A percentile compares a stretch with the other conserved stretches of the same genome.
These are phyloP conservation scores for Siniperca scherzeri DNA, from an alignment of 2,797 vertebrate species.

Conservation along the genomic window DNA sequence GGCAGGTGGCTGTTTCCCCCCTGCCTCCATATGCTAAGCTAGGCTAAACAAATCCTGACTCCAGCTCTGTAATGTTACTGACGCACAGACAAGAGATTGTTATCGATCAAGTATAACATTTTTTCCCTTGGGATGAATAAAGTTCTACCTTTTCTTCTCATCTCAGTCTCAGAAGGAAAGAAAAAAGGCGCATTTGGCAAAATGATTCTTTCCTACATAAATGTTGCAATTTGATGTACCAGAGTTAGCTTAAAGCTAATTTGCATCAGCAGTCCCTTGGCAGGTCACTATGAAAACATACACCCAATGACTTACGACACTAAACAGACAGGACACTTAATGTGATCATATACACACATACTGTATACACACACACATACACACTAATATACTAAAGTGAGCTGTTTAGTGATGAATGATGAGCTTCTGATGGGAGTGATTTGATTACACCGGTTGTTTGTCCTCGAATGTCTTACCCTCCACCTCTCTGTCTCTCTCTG, in stretches of 20 bases:
- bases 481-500: conserved; percentile 43
- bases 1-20: too few relatives aligned
- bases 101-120: not conserved
- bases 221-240: not conserved
- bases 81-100: not conserved
- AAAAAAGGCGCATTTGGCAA: not conserved
- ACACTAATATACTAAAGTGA: conserved; percentile 54
- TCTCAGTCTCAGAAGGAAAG: not conserved
- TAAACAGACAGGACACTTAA: conserved; percentile 28
- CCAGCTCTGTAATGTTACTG: not conserved
- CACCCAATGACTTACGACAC: conserved; percentile 12
- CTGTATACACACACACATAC: not conserved
- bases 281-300: conserved; percentile 32
- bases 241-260: conserved; percentile 7
- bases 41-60: not conserved
- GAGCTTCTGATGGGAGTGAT: conserved; percentile 73
- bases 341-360: conserved; percentile 38
- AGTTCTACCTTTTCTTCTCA: not conserved
- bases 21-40: not conserved
- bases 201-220: not conserved
- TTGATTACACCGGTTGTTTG: conserved; percentile 71
- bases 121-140: not conserved
- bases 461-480: conserved; percentile 68
- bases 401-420: conserved; percentile 67
- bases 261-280: conserved; percentile 17